Percentiles rank a stretch among this genome's conserved stretches.
These are phyloP conservation scores for Ophion ellenae DNA, from an alignment of 2,888 invertebrate species.

Conservation along the genomic window DNA sequence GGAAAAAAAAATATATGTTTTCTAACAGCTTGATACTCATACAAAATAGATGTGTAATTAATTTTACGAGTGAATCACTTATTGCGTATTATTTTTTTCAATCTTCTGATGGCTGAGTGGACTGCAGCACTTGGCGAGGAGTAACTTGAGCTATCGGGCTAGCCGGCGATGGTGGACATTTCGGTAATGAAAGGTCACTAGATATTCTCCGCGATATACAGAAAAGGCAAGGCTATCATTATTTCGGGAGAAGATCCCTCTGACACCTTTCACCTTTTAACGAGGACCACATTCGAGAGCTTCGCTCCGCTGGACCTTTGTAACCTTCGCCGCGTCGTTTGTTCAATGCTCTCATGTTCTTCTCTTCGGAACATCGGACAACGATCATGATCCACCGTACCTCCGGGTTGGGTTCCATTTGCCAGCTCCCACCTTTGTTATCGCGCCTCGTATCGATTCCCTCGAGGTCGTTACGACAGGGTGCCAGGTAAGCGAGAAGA, in stretches of 20 bases:
- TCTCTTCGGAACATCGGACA: conserved; percentile 47
- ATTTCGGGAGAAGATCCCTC: conserved; percentile 41
- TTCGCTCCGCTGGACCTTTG: conserved; percentile 1
- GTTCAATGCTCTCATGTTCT: neutral
- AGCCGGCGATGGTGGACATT: conserved; percentile 74
- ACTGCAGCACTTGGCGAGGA: neutral
- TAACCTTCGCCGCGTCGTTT: conserved; percentile 5
- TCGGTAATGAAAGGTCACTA: conserved; percentile 76
- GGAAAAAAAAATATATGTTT: no score
- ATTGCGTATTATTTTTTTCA: no score
- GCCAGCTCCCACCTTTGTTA: conserved; percentile 49
- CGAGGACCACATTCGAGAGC: conserved; percentile 17
- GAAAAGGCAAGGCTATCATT: conserved; percentile 69
- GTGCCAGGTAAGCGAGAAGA: conserved; percentile 34
- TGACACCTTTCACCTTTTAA: conserved; percentile 33
- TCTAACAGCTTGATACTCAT: no score
- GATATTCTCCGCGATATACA: conserved; percentile 74
- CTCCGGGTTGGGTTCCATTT: conserved; percentile 37
- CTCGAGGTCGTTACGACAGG: conserved; percentile 40
- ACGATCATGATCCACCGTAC: conserved; percentile 29
- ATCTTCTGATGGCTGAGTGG: no score
- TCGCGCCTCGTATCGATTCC: conserved; percentile 51
- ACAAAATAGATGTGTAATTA: no score
- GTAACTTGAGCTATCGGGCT: conserved; percentile 27
- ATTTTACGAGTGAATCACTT: no score